phyloP scores from a whole-genome alignment of 1,140 invertebrate species.

The Telenomus remus region DNA sequence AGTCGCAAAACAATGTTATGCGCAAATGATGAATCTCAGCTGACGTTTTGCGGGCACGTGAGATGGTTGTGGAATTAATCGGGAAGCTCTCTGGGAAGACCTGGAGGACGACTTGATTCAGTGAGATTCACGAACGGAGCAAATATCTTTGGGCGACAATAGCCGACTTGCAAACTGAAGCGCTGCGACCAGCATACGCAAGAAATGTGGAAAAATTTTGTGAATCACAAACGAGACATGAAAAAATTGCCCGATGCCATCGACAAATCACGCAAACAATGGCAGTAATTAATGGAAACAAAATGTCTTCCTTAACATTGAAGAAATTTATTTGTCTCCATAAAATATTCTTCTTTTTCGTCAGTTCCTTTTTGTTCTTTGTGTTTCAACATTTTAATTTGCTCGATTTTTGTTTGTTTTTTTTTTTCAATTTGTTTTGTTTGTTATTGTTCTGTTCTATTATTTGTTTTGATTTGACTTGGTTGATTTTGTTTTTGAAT shows the following conservation, averaged over 20 bases:
- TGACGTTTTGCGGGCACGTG: slow-evolving; percentile 31
- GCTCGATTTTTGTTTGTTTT: no score
- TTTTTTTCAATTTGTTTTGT: no score
- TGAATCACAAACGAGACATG: slow-evolving; percentile 28
- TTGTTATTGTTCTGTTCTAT: no score
- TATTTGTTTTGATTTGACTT: no score
- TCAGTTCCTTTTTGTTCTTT: neutral
- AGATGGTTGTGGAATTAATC: slow-evolving; percentile 14
- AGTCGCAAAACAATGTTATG: slow-evolving; percentile 44
- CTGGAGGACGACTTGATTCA: slow-evolving; percentile 25
- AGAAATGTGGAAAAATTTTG: slow-evolving; percentile 20
- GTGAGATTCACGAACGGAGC: slow-evolving; percentile 27
- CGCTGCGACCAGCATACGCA: slow-evolving; percentile 4
- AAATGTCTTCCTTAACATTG: slow-evolving; percentile 34
- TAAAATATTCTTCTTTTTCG: neutral
- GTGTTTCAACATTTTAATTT: no score
- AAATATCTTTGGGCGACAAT: slow-evolving; percentile 26
- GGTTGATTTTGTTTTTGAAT: no score
- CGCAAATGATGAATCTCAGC: slow-evolving; percentile 30
- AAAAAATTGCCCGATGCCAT: slow-evolving; percentile 22
- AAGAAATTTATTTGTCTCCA: neutral
- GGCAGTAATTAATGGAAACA: slow-evolving; percentile 33
- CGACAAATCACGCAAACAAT: slow-evolving; percentile 17
- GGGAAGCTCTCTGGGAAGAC: slow-evolving; percentile 18
- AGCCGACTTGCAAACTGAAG: neutral